Conservation (phyloP, 2,888 invertebrate species). For the Lagria hirta region DNA sequence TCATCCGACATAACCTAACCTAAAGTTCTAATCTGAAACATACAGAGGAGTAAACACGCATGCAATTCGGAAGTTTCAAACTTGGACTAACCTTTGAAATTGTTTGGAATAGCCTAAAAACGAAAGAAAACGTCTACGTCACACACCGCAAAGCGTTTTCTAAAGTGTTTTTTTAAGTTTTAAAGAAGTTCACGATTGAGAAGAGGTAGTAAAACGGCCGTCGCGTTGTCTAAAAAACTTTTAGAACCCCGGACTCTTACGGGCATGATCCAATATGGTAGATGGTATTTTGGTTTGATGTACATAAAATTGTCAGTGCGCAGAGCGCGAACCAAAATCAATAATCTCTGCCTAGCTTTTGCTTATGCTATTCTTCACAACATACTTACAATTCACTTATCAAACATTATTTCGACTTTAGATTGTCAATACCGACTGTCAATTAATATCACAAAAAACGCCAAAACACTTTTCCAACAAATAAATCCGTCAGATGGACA, state of each 20-base stretch:
- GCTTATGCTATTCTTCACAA: slow-evolving; percentile 26
- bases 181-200: slow-evolving; percentile 45
- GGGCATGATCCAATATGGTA: slow-evolving; percentile 50
- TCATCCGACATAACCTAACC: slow-evolving; percentile 34
- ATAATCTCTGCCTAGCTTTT: slow-evolving; percentile 32
- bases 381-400: slow-evolving; percentile 20
- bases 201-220: slow-evolving; percentile 46
- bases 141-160: slow-evolving; percentile 6
- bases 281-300: slow-evolving; percentile 27
- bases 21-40: slow-evolving; percentile 38
- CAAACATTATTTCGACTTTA: no score
- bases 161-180: slow-evolving; percentile 44
- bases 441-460: no score
- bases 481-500: no score
- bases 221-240: slow-evolving; percentile 50
- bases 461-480: no score
- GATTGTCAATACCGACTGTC: no score
- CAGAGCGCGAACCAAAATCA: slow-evolving; percentile 39
- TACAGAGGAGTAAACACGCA: slow-evolving; percentile 40
- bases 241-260: slow-evolving; percentile 46
- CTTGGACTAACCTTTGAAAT: slow-evolving; percentile 32
- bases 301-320: slow-evolving; percentile 32
- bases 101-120: no score
- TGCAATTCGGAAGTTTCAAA: slow-evolving; percentile 37
- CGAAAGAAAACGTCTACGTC: neutral